Percentiles rank a stretch among this genome's conserved stretches.
These are phyloP conservation scores for Platygyra sinensis DNA, from an alignment of 64 coral and sea anemone genomes.

Conservation along the genomic window DNA sequence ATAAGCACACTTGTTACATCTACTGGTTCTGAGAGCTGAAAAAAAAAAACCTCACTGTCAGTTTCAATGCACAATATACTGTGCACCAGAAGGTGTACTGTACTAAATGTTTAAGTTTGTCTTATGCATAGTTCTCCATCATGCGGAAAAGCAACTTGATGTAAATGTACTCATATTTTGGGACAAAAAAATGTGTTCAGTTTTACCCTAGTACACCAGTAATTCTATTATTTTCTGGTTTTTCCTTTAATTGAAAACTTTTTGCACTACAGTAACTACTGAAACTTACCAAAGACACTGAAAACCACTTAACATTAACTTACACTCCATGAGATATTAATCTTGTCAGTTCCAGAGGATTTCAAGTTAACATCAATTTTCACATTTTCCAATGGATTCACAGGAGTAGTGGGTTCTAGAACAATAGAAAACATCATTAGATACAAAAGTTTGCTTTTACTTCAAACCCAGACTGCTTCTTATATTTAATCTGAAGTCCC, in stretches of 20 bases:
- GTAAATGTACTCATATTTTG: too few relatives aligned
- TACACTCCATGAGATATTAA: constrained; percentile 70
- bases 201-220: too few relatives aligned
- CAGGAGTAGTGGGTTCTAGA: background rate
- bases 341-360: constrained; percentile 20
- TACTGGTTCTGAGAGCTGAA: constrained; percentile 13
- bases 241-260: too few relatives aligned
- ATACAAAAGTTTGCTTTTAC: background rate
- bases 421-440: background rate
- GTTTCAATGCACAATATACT: background rate
- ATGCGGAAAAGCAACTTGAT: too few relatives aligned
- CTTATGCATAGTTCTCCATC: too few relatives aligned
- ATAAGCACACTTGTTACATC: background rate
- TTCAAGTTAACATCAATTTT: constrained; percentile 1
- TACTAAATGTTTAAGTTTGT: too few relatives aligned
- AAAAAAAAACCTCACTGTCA: background rate
- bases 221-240: too few relatives aligned
- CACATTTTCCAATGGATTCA: background rate
- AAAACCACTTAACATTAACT: constrained; percentile 1
- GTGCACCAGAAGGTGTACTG: background rate
- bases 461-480: too few relatives aligned
- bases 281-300: too few relatives aligned
- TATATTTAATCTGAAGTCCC: too few relatives aligned
- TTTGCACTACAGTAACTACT: too few relatives aligned
- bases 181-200: too few relatives aligned